Base-by-base conservation (phyloP, 2,888 invertebrate species). In the Anthrax anthrax region DNA sequence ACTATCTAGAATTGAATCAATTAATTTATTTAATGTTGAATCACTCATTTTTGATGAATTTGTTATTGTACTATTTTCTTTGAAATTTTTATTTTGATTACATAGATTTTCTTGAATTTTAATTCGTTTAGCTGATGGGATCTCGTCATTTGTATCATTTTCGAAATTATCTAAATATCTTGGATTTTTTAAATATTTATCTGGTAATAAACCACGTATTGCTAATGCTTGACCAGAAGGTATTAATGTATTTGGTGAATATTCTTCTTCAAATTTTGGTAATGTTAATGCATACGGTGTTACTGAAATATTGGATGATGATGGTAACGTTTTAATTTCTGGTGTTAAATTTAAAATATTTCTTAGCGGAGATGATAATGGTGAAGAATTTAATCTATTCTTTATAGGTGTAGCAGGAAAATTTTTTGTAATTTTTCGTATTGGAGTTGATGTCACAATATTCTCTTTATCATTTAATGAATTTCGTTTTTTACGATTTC, bases 1-100 rank as follows among this genome's bases (percentile, higher is more conserved):
- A 40, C 65, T 67, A 37, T 67, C 66, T 32, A 67, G 52, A 37
- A 68, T 68, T 44, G 66, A 67, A 54, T 67, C 66, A 47, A 68
- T 68, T 16, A 68, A 58, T 46, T 60, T 57, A 43, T 67, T 66
- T 52, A 68, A 53, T 8, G 66, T 64, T 42, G 60, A 60, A 42
- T 68, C 67, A 13, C 64, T 62, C 62, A 67, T 62, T 18, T 60
- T 58, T 0, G 61, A 56, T 10, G 66, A 67, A n/a, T 54, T 56
- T 8, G 59, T 44, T 12, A 2, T 16, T 16, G 3, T 36, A 23
- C 23, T 23, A 23, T 4, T 36, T 16, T 16, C 6, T n/a, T n/a
- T 1, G 1, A 36, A 19, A 13, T 17, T 9, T 16, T 17, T 14
- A n/a, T n/a, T n/a, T n/a, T n/a, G n/a, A n/a, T n/a, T n/a, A n/a